Conservation (phyloP, 2,888 invertebrate genomes). For the Empis stercorea region DNA sequence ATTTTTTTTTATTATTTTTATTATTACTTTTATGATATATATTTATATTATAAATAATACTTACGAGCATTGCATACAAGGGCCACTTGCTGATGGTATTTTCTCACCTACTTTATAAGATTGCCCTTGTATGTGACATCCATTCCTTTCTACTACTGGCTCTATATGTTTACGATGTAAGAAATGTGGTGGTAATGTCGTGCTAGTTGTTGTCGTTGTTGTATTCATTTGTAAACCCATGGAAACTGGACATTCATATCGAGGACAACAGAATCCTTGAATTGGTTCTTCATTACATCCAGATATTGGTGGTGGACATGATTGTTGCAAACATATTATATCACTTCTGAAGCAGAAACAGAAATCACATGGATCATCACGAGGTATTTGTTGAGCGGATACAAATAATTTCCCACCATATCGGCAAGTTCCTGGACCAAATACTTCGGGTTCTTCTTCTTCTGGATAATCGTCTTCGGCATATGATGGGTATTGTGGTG, state of each 20-base stretch:
- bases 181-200: conserved; percentile 74
- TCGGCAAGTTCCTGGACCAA: conserved; percentile 81
- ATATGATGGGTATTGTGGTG: conserved; percentile 28
- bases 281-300: conserved; percentile 88
- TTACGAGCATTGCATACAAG: conserved; percentile 91
- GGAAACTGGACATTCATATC: conserved; percentile 85
- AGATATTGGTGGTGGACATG: conserved; percentile 86
- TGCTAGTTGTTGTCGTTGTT: conserved; percentile 77
- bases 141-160: conserved; percentile 49
- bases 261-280: conserved; percentile 86
- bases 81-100: conserved; percentile 75
- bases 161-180: conserved; percentile 66
- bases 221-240: conserved; percentile 71
- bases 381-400: conserved; percentile 87
- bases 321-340: conserved; percentile 88
- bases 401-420: conserved; percentile 88
- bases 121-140: conserved; percentile 75
- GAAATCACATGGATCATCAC: conserved; percentile 91
- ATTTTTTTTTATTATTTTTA: too few species aligned
- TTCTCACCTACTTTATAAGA: conserved; percentile 77
- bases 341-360: conserved; percentile 95
- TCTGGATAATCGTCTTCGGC: conserved; percentile 48
- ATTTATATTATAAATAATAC: conserved; percentile 38
- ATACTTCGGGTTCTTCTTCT: conserved; percentile 59
- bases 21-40: too few species aligned